Percentiles rank a stretch among this genome's conserved stretches.
Conservation (phyloP, 1,140 invertebrate genomes). For the Trichomalopsis sarcophagae region DNA sequence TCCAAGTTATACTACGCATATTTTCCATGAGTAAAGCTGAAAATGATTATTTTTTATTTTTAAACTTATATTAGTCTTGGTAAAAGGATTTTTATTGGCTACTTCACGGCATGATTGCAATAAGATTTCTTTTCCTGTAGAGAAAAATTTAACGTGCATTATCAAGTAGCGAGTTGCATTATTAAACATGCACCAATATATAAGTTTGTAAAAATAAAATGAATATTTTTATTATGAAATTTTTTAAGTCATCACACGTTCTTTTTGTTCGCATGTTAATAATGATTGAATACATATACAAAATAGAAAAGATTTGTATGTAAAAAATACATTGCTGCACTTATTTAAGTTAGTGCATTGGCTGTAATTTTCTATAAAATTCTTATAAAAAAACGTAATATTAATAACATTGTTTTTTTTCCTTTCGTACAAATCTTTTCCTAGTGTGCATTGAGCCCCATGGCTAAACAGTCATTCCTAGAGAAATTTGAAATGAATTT, state of each 20-base stretch:
- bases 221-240: conserved; percentile 49
- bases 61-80: conserved; percentile 15
- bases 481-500: too few relatives aligned
- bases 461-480: too few relatives aligned
- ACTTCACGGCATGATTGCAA: conserved; percentile 27
- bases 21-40: conserved; percentile 15
- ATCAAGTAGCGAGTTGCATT: background rate
- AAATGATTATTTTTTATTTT: conserved; percentile 36
- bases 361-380: conserved; percentile 14
- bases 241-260: background rate
- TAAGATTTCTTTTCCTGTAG: conserved; percentile 19
- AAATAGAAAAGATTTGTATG: conserved; percentile 44
- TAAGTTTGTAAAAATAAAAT: conserved; percentile 46
- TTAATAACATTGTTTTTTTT: conserved; percentile 23
- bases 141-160: conserved; percentile 38
- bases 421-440: conserved; percentile 35
- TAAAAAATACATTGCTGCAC: conserved; percentile 19
- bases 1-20: background rate
- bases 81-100: conserved; percentile 28
- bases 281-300: conserved; percentile 35
- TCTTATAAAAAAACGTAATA: background rate
- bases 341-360: conserved; percentile 15
- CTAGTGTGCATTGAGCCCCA: background rate
- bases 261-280: conserved; percentile 18
- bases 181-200: conserved; percentile 31